Percentiles rank a stretch among this genome's conserved stretches.
These are phyloP conservation scores for Scaptomyza cyrtandrae DNA, from an alignment of 2,888 invertebrate genomes.

Conservation along the genomic window DNA sequence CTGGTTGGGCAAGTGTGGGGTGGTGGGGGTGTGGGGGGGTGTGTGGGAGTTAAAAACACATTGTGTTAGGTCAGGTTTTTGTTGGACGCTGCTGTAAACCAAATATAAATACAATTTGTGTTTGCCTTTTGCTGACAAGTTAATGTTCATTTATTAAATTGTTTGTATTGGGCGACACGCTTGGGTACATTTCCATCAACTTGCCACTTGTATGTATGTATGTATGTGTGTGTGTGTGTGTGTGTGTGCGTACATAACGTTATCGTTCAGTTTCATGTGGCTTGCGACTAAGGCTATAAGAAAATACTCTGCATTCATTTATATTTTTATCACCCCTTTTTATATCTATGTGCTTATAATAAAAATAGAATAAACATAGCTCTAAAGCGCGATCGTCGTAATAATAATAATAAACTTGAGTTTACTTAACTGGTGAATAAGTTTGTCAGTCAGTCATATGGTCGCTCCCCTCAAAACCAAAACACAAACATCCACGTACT, in stretches of 20 bases:
- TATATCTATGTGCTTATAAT: not conserved
- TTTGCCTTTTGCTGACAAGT: constrained; percentile 46
- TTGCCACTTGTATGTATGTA: constrained; percentile 11
- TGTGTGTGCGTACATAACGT: constrained; percentile 18
- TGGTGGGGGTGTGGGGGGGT: not conserved
- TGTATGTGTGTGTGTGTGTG: constrained; percentile 3
- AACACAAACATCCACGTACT: constrained; percentile 11
- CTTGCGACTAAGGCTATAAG: constrained; percentile 39
- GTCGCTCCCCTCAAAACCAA: constrained; percentile 13
- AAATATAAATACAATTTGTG: constrained; percentile 45
- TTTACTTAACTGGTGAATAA: constrained; percentile 26
- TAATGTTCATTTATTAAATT: constrained; percentile 55
- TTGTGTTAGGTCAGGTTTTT: constrained; percentile 68
- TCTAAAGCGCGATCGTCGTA: constrained; percentile 20
- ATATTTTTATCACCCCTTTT: constrained; percentile 11
- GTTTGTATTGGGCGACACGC: constrained; percentile 49
- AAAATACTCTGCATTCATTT: constrained; percentile 14
- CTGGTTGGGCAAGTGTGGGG: not conserved
- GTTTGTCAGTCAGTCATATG: constrained; percentile 12
- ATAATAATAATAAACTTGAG: constrained; percentile 9
- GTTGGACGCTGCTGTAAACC: constrained; percentile 58
- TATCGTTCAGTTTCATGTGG: constrained; percentile 64
- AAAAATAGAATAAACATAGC: not conserved
- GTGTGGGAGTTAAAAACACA: constrained; percentile 9
- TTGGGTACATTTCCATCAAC: constrained; percentile 69